Percentiles rank a stretch among this genome's conserved stretches.
Evolutionary conservation across 2,113 vertebrate species (phyloP).

Genomic region (Rhynchopsitta pachyrhyncha): DNA sequence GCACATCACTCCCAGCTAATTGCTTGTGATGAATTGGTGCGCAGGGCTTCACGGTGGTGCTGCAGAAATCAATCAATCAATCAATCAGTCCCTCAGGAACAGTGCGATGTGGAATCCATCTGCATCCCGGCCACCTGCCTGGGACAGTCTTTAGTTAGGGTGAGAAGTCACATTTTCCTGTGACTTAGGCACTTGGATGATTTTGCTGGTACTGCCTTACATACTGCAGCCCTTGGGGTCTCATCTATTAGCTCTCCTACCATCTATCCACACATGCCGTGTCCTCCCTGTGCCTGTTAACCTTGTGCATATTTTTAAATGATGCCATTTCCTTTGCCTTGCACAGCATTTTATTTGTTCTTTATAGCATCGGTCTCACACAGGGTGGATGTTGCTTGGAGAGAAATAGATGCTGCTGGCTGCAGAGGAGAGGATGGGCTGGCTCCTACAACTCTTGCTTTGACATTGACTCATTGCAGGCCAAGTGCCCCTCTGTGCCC

Average conservation of each 20-base stretch:
- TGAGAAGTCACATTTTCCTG: neutral
- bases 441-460: neutral
- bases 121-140: neutral
- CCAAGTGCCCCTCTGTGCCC: neutral
- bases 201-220: neutral
- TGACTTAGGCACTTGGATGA: neutral
- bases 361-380: neutral
- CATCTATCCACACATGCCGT: neutral
- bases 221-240: neutral
- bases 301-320: conserved; percentile 25
- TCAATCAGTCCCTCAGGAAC: neutral
- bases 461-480: neutral
- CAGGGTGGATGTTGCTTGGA: neutral
- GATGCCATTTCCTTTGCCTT: conserved; percentile 17
- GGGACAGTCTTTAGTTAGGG: neutral
- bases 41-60: neutral
- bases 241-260: neutral
- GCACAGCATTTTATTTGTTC: conserved; percentile 41
- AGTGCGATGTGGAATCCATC: fast-evolving
- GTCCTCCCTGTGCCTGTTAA: conserved; percentile 24
- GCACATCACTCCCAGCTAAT: neutral
- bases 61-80: neutral
- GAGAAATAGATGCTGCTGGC: conserved; percentile 8
- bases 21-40: neutral
- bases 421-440: neutral